Evolutionary conservation across 2,113 vertebrate species (phyloP).

Genomic region (Dicentrarchus labrax): DNA sequence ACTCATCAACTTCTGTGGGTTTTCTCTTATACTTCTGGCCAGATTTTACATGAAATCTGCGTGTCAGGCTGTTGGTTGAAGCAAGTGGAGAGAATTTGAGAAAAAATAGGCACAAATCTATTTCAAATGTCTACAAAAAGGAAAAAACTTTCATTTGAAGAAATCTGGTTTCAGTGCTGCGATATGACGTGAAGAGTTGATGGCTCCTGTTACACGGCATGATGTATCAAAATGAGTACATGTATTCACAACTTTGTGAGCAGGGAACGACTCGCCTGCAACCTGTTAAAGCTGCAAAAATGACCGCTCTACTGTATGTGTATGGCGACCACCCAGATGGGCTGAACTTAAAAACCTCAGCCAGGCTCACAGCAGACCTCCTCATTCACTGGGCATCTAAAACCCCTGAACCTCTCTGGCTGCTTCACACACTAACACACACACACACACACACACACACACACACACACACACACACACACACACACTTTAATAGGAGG

Average conservation of each 20-base stretch:
- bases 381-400: conserved; percentile 33
- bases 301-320: background rate
- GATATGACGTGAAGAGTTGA: background rate
- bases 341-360: conserved; percentile 20
- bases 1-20: background rate
- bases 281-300: conserved; percentile 1
- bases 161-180: background rate
- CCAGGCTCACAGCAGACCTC: background rate
- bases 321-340: conserved; percentile 15
- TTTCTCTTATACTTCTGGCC: background rate
- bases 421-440: conserved; percentile 24
- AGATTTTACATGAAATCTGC: background rate
- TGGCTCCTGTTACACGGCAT: background rate
- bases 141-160: background rate
- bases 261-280: background rate
- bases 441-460: conserved; percentile 17
- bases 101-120: background rate
- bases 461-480: conserved; percentile 16
- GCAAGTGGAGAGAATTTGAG: background rate
- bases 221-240: background rate
- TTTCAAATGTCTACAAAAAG: background rate
- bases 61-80: background rate
- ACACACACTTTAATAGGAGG: conserved; percentile 52
- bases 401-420: conserved; percentile 10
- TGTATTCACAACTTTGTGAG: conserved; percentile 3